Base-by-base conservation (phyloP, 2,797 vertebrate genomes). In the Craterocephalus amniculus region DNA sequence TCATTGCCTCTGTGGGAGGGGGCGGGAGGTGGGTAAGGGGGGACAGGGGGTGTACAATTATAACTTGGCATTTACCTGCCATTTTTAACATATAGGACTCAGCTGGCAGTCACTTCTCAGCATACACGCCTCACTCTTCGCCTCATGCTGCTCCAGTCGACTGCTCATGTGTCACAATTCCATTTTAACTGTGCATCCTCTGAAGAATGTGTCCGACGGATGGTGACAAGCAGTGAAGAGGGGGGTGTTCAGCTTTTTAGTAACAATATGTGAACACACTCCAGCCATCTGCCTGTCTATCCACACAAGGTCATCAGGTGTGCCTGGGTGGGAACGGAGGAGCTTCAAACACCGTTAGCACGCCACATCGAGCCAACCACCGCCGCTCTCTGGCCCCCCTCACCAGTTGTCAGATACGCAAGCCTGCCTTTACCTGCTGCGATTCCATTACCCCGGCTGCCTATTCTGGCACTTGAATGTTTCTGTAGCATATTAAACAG, bases 401-500 rank as follows among this genome's bases (percentile, higher is more conserved):
- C 76, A 71, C 77, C 87, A 63, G 83, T 90, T 81, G 81, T 93
- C 90, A 91, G 92, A 92, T 91, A 88, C 86, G 84, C 91, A 83
- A 89, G 87, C 85, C 92, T 64, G 78, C 65, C 70, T 89, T 84
- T 94, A 94, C 94, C 92, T 88, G 75, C 85, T 91, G 94, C 88
- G 91, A 88, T 93, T 94, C 95, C 91, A 95, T 93, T 92, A 94
- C 94, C 86, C 89, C 62, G 83, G 36, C 92, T 92, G 91, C 90
- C 93, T 90, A 72, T 92, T 92, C 85, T 91, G 66, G 91, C 89
- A 86, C 93, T 91, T 81, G 36, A 92, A 87, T 92, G 89, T 91
- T 94, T 95, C 95, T 93, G 94, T 81, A 94, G 95, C 94, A 94
- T 94, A 95, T 96, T 95, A 96, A 97, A 94, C 93, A 95, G 94